These are phyloP conservation scores for Nudaria mundana DNA, from an alignment of 2,888 invertebrate species.

Conservation along the genomic window DNA sequence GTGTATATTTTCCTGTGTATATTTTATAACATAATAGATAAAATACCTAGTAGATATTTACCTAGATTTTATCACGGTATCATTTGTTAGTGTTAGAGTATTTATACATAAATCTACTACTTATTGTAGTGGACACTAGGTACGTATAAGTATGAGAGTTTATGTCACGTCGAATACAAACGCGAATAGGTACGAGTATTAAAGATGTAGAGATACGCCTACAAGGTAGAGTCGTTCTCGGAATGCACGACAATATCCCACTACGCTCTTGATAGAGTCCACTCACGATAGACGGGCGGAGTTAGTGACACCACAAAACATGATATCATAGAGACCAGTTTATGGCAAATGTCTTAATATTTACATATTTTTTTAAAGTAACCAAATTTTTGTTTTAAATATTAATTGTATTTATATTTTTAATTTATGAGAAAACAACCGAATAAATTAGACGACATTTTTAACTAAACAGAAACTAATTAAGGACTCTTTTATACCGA, in stretches of 20 bases:
- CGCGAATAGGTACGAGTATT: conserved; percentile 21
- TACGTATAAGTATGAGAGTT: conserved; percentile 30
- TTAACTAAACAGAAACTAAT: too few species aligned
- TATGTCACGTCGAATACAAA: conserved; percentile 28
- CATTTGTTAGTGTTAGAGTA: too few species aligned
- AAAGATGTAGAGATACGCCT: conserved; percentile 35
- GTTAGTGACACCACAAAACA: conserved; percentile 20
- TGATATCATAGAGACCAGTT: conserved; percentile 1
- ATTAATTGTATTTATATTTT: too few species aligned
- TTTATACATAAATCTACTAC: too few species aligned
- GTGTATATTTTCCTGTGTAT: too few species aligned
- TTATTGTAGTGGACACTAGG: conserved; percentile 13
- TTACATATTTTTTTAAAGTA: neutral
- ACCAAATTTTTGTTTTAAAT: neutral
- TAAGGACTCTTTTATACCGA: too few species aligned
- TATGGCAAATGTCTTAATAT: neutral
- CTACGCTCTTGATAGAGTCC: conserved; percentile 35
- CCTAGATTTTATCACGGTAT: too few species aligned
- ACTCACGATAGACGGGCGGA: conserved; percentile 33
- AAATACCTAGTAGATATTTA: too few species aligned
- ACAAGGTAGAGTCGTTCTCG: conserved; percentile 30
- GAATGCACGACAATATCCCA: conserved; percentile 27
- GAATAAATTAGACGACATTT: too few species aligned
- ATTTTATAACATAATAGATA: too few species aligned
- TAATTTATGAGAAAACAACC: too few species aligned